These are phyloP conservation scores for Echeneis naucrates DNA, from an alignment of 2,797 vertebrate species.

Conservation along the genomic window DNA sequence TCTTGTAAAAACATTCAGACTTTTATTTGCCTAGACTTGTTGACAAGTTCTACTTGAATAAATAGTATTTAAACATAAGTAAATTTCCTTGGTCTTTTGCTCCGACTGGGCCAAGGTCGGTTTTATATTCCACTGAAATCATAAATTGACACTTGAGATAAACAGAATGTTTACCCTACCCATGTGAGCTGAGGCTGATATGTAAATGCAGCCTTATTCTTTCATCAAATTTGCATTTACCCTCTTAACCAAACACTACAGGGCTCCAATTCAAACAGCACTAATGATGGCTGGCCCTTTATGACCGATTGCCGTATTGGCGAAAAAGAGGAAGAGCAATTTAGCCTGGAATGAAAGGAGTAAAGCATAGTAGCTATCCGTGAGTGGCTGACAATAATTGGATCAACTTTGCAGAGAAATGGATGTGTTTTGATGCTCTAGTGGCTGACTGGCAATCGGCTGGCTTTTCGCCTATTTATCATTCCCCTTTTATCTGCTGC, in stretches of 20 bases:
- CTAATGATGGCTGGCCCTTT: conserved; percentile 99
- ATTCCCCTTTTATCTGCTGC: conserved; percentile 92
- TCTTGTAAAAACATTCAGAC: conserved; percentile 67
- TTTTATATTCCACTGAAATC: conserved; percentile 99
- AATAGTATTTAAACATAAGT: conserved; percentile 92
- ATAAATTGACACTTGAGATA: conserved; percentile 99
- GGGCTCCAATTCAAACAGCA: conserved; percentile 99
- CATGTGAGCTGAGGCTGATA: conserved; percentile 99
- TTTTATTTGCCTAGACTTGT: conserved; percentile 89
- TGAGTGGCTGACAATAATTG: conserved; percentile 93
- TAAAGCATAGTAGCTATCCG: conserved; percentile 86
- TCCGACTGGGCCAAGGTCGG: conserved; percentile 95
- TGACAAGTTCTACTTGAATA: conserved; percentile 92
- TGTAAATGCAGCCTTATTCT: conserved; percentile 99
- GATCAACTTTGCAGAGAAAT: conserved; percentile 93
- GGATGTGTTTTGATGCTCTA: conserved; percentile 91
- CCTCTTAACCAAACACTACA: conserved; percentile 99
- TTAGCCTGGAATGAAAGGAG: conserved; percentile 95
- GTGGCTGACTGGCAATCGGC: conserved; percentile 88
- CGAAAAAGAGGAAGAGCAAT: conserved; percentile 90
- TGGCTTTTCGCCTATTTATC: conserved; percentile 86
- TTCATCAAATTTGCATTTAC: conserved; percentile 99
- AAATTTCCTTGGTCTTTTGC: conserved; percentile 95
- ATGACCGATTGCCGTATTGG: conserved; percentile 95
- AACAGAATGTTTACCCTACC: conserved; percentile 99